These are phyloP conservation scores for Achatina immaculata DNA, from an alignment of 1,140 invertebrate genomes.

Conservation along the genomic window DNA sequence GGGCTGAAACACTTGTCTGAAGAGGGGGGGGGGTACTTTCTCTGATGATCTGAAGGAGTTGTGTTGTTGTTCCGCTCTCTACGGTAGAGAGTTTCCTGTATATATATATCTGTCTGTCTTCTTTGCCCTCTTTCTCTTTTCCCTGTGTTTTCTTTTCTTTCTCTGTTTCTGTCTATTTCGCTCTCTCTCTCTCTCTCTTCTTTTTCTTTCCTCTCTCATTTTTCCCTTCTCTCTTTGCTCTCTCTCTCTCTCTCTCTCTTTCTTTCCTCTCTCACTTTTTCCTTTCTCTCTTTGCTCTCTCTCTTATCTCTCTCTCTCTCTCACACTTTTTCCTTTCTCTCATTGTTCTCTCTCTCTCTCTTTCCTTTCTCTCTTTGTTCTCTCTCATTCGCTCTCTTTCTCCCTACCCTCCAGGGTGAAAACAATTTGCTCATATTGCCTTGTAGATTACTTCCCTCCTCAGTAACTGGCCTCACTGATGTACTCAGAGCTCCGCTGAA, in stretches of 20 bases:
- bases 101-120: too few relatives aligned
- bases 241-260: neutral
- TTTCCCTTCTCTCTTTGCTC: too few relatives aligned
- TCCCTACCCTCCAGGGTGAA: neutral
- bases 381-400: neutral
- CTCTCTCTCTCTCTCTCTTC: constrained; percentile 6
- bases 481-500: too few relatives aligned
- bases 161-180: neutral
- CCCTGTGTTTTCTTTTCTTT: neutral
- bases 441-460: too few relatives aligned
- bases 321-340: neutral
- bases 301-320: neutral
- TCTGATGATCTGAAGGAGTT: too few relatives aligned
- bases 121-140: neutral
- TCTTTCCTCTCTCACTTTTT: constrained; percentile 8
- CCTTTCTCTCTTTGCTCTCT: neutral
- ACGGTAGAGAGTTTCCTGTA: too few relatives aligned
- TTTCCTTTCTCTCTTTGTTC: neutral
- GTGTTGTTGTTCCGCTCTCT: too few relatives aligned
- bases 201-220: neutral
- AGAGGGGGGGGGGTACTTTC: too few relatives aligned
- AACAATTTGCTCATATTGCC: too few relatives aligned
- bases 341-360: too few relatives aligned
- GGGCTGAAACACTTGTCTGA: too few relatives aligned
- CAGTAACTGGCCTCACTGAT: too few relatives aligned